Evolutionary conservation across 2,888 invertebrate genomes (phyloP), one percentile per base, ranked within the genome.

Genomic region (Drosophila conformis): DNA sequence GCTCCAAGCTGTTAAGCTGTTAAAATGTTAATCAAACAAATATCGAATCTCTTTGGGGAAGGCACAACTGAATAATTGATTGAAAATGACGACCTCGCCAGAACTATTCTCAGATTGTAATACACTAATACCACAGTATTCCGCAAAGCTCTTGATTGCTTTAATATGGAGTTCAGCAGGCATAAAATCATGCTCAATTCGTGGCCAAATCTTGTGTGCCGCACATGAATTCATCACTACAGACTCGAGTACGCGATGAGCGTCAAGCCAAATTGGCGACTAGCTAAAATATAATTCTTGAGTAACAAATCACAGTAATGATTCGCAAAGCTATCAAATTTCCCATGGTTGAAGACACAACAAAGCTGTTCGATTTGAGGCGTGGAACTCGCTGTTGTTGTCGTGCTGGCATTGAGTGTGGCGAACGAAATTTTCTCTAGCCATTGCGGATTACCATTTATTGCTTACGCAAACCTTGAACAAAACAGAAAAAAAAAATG

Each of bases 371-470:
- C 73, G 49, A 69, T 52, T 73, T 54, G 74, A 78, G 65, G 73
- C 68, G 79, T 73, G 61, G 60, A 68, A 73, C 68, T 73, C 52
- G 52, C 62, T 46, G 52, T 56, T 46, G 27, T 52, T 60, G 61
- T 77, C 76, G 77, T 77, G 79, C 69, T 78, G 79, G 68, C 73
- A 78, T 77, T 78, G 73, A 69, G 74, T 59, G 49, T n/a, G 35
- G 48, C 49, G 53, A 73, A 78, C 65, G 52, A 58, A 67, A 79
- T 78, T 79, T 79, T 69, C 69, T 60, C 36, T 35, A 54, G 67
- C 62, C 46, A 18, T 72, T 52, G 73, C 73, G 3, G 61, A 68
- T 76, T 59, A 25, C 7, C 25, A 46, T 46, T 46, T 35, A 53
- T 52, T 69, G 71, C 60, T 42, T 27, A 18, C 49, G 49, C 40